These are phyloP conservation scores for Panorpa germanica DNA, from an alignment of 2,888 invertebrate genomes.

Conservation along the genomic window DNA sequence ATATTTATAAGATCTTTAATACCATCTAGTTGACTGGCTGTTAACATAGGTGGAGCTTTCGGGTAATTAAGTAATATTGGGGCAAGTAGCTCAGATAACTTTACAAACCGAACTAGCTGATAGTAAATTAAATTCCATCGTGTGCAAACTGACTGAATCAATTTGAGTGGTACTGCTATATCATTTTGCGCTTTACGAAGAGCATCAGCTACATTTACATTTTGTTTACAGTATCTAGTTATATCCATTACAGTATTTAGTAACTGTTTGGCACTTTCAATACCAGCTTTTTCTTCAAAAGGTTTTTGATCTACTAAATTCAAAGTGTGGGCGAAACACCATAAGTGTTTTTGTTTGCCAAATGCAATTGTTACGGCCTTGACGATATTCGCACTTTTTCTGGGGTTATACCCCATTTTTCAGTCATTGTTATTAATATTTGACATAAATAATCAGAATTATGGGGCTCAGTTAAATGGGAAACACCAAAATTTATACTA, in stretches of 20 bases:
- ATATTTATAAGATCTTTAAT: no score
- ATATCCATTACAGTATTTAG: conserved; percentile 13
- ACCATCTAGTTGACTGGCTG: no score
- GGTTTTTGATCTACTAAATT: conserved; percentile 13
- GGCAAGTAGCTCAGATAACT: no score
- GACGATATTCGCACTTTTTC: conserved; percentile 13
- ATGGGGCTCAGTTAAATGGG: conserved; percentile 12
- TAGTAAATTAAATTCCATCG: no score
- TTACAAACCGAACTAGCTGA: no score
- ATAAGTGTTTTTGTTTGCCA: conserved; percentile 12
- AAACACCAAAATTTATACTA: conserved; percentile 12
- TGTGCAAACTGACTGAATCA: no score
- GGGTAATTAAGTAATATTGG: no score
- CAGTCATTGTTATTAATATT: conserved; percentile 9
- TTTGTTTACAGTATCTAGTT: conserved; percentile 14
- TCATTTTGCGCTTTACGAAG: conserved; percentile 9
- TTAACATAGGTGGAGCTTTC: no score
- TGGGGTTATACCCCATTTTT: conserved; percentile 12
- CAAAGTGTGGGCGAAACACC: conserved; percentile 14
- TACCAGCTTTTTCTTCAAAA: conserved; percentile 9
- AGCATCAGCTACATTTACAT: conserved; percentile 12
- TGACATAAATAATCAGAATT: conserved; percentile 12
- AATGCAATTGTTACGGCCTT: conserved; percentile 12
- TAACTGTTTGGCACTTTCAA: conserved; percentile 9
- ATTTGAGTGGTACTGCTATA: no score